Percentiles rank a stretch among this genome's conserved stretches.
Conservation (phyloP, 2,797 vertebrate species). For the Cirrhinus mrigala region DNA sequence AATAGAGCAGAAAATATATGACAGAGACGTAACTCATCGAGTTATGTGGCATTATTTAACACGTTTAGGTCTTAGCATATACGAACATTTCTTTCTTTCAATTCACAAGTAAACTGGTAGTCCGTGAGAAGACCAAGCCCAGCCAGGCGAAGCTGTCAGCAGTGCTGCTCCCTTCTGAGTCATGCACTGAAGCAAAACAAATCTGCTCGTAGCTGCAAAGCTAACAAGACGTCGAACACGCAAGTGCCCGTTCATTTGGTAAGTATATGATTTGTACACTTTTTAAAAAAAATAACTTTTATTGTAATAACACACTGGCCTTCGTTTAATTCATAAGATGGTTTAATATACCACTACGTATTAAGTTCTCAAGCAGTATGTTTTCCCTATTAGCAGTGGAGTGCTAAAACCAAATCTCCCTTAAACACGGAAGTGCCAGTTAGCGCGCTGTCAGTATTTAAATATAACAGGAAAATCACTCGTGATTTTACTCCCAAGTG, state of each 20-base stretch:
- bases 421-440: constrained; percentile 31
- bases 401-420: constrained; percentile 23
- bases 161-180: constrained; percentile 40
- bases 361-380: neutral
- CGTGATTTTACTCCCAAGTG: neutral
- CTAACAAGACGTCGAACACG: constrained; percentile 27
- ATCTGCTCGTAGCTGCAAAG: constrained; percentile 42
- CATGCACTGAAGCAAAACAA: constrained; percentile 42
- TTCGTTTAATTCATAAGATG: neutral
- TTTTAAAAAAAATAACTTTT: neutral
- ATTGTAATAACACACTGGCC: neutral
- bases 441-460: neutral
- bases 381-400: constrained; percentile 8
- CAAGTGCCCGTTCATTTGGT: constrained; percentile 20
- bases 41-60: neutral
- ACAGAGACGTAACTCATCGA: neutral
- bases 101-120: neutral
- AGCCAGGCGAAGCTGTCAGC: constrained; percentile 18
- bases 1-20: neutral
- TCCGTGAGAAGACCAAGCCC: constrained; percentile 9
- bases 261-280: constrained; percentile 7
- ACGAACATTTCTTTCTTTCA: neutral
- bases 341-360: neutral
- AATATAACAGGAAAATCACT: constrained; percentile 4
- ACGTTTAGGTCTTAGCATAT: neutral